A percentile compares a stretch with the other conserved stretches of the same genome.
Conservation (phyloP, 2,797 vertebrate genomes). For the Coregonus sp. region DNA sequence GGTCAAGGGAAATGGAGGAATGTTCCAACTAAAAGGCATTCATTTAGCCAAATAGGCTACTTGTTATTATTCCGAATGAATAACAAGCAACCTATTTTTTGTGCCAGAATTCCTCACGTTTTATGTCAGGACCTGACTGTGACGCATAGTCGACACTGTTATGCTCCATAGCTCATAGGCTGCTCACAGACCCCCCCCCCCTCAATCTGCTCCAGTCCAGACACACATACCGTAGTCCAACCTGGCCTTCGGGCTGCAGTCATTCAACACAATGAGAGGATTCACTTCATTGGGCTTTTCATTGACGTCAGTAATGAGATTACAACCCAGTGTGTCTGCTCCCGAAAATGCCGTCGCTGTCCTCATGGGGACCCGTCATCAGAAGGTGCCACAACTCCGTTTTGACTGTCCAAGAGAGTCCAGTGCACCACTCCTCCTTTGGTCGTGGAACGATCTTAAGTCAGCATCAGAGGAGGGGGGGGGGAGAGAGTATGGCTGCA, state of each 20-base stretch:
- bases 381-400: conserved; percentile 23
- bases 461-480: no score
- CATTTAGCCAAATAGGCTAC: neutral
- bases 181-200: no score
- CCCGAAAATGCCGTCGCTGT: conserved; percentile 22
- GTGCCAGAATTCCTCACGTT: neutral
- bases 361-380: conserved; percentile 15
- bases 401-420: no score
- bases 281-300: conserved; percentile 65
- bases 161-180: no score
- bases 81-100: neutral
- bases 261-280: conserved; percentile 56
- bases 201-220: no score
- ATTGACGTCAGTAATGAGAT: conserved; percentile 74
- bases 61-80: neutral
- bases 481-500: no score
- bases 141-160: no score
- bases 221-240: neutral
- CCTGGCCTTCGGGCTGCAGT: conserved; percentile 14
- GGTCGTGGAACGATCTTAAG: neutral
- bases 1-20: neutral
- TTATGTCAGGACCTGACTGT: neutral
- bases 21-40: neutral
- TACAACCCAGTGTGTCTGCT: conserved; percentile 70
- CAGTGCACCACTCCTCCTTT: no score